phyloP scores from a whole-genome alignment of 2,797 vertebrate species.

The Acanthurus lineatus region DNA sequence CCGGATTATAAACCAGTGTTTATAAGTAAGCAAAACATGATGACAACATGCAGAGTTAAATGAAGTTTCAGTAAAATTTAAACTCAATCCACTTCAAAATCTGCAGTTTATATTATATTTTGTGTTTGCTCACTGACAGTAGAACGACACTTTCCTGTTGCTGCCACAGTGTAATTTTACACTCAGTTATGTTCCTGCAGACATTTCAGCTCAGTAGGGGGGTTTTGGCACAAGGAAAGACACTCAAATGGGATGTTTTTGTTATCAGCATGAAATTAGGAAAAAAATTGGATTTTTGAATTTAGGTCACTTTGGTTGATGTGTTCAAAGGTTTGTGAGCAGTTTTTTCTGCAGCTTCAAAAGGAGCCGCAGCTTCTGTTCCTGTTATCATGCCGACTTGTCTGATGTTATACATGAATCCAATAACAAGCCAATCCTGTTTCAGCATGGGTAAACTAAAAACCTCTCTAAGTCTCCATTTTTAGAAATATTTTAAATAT shows the following conservation, averaged over 20 bases:
- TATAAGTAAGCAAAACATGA: neutral
- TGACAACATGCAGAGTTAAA: neutral
- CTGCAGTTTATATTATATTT: neutral
- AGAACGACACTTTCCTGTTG: conserved; percentile 7
- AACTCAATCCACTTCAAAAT: conserved; percentile 16
- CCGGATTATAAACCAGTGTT: neutral
- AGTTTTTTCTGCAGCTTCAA: conserved; percentile 48
- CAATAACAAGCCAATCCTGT: conserved; percentile 24
- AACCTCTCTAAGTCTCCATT: neutral
- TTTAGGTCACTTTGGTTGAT: conserved; percentile 58
- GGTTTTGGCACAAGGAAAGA: conserved; percentile 34
- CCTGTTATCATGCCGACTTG: conserved; percentile 25
- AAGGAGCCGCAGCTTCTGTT: conserved; percentile 30
- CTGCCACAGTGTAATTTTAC: conserved; percentile 29
- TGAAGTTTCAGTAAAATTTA: neutral
- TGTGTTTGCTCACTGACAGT: neutral
- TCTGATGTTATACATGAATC: conserved; percentile 46
- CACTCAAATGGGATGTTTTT: conserved; percentile 56
- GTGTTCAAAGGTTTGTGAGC: conserved; percentile 58
- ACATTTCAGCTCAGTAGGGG: conserved; percentile 49
- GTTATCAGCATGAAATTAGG: conserved; percentile 64
- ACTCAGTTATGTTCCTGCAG: conserved; percentile 38
- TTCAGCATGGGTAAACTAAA: conserved; percentile 15
- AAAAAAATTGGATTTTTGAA: conserved; percentile 66
- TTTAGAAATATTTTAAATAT: neutral